Evolutionary conservation across 2,888 invertebrate genomes (phyloP).

Genomic region (Ormyrus nitidulus): DNA sequence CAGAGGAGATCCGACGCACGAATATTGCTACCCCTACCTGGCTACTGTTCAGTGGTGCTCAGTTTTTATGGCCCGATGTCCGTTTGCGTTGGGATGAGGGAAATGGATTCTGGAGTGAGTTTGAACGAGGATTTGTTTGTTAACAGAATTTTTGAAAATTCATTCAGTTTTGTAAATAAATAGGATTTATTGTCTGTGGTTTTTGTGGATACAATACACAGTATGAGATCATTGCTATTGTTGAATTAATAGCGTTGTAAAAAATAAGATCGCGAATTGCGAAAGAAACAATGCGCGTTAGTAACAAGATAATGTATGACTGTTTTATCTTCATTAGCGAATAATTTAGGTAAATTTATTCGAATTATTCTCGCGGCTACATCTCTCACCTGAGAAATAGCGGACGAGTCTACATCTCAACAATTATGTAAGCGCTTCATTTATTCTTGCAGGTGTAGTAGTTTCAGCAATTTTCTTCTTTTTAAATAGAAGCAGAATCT

Average conservation of each 20-base stretch:
- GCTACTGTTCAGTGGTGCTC: constrained; percentile 57
- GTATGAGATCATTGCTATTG: no score
- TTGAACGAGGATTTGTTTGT: no score
- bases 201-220: no score
- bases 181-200: no score
- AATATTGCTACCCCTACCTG: constrained; percentile 56
- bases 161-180: no score
- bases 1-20: constrained; percentile 33
- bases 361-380: neutral
- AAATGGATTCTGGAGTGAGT: no score
- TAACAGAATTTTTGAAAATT: no score
- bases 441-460: neutral
- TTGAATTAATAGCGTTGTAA: no score
- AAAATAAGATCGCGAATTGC: no score
- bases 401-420: neutral
- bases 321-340: constrained; percentile 19
- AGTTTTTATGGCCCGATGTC: neutral
- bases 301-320: no score
- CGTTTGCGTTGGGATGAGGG: no score
- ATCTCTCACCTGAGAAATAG: neutral
- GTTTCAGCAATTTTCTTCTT: neutral
- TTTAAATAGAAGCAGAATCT: neutral
- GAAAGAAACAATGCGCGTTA: no score
- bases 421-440: constrained; percentile 32
- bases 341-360: constrained; percentile 17